phyloP scores from a whole-genome alignment of 2,797 vertebrate species.

The Sylvilagus floridanus region DNA sequence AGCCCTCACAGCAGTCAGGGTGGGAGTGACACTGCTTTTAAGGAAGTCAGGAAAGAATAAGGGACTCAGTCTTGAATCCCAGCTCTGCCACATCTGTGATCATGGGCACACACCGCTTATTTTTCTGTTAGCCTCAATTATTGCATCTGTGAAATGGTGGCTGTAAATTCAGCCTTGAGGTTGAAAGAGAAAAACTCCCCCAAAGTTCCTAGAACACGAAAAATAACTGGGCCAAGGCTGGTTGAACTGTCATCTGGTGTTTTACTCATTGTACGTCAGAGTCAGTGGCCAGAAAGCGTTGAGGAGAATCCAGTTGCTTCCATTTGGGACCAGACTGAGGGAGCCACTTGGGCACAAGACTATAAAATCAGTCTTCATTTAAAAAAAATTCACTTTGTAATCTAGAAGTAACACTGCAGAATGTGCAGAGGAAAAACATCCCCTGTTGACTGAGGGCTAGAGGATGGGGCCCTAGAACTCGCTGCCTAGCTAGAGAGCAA shows the following conservation, averaged over 20 bases:
- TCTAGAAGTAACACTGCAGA: background rate
- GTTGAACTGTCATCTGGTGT: background rate
- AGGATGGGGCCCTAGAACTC: background rate
- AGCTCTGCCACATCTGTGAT: background rate
- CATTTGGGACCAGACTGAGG: background rate
- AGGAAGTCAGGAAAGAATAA: background rate
- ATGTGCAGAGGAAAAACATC: background rate
- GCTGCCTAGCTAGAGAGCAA: background rate
- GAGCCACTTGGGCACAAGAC: background rate
- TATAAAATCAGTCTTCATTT: conserved; percentile 19
- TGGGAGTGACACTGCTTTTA: background rate
- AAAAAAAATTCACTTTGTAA: background rate
- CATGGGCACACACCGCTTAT: background rate
- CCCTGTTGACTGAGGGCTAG: background rate
- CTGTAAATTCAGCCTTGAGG: background rate
- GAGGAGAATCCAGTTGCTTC: background rate
- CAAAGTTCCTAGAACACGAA: background rate
- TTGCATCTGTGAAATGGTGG: background rate
- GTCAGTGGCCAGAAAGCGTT: background rate
- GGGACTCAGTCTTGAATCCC: background rate
- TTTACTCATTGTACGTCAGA: background rate
- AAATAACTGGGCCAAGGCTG: background rate
- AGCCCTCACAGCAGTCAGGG: background rate
- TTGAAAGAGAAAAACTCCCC: background rate
- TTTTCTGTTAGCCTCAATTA: background rate